Evolutionary conservation across 2,797 vertebrate genomes (phyloP).

Genomic region (Octomys mimax): DNA sequence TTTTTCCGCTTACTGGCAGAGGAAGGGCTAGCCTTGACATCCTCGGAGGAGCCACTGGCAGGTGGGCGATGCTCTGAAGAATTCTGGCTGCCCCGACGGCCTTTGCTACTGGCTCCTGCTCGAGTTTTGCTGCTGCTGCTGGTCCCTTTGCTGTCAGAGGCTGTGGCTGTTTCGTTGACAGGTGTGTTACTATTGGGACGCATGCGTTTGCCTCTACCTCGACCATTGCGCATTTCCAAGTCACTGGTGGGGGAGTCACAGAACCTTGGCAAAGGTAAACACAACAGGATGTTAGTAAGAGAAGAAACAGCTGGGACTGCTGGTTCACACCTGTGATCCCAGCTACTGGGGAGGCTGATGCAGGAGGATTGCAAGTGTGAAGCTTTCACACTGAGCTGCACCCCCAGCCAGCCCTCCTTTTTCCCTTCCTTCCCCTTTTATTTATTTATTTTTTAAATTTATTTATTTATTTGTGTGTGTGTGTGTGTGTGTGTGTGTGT

Average conservation of each 20-base stretch:
- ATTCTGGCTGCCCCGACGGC: slow-evolving; percentile 97
- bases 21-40: slow-evolving; percentile 98
- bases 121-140: slow-evolving; percentile 96
- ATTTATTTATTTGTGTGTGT: too few relatives aligned
- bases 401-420: too few relatives aligned
- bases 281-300: slow-evolving; percentile 61
- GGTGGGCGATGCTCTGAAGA: slow-evolving; percentile 97
- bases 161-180: slow-evolving; percentile 93
- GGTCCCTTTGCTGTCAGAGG: slow-evolving; percentile 93
- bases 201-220: slow-evolving; percentile 97
- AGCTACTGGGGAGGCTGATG: background rate
- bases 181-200: slow-evolving; percentile 98
- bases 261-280: slow-evolving; percentile 91
- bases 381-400: background rate
- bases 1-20: slow-evolving; percentile 96
- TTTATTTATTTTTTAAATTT: too few relatives aligned
- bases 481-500: too few relatives aligned
- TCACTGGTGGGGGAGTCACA: slow-evolving; percentile 99
- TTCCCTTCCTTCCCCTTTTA: background rate
- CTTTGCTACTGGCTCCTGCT: slow-evolving; percentile 97
- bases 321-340: background rate
- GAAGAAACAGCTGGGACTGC: background rate
- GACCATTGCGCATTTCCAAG: slow-evolving; percentile 99
- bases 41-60: slow-evolving; percentile 93
- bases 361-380: background rate